A percentile compares a stretch with the other conserved stretches of the same genome.
phyloP scores from a whole-genome alignment of 1,140 invertebrate genomes.

The Danaus melanippus region DNA sequence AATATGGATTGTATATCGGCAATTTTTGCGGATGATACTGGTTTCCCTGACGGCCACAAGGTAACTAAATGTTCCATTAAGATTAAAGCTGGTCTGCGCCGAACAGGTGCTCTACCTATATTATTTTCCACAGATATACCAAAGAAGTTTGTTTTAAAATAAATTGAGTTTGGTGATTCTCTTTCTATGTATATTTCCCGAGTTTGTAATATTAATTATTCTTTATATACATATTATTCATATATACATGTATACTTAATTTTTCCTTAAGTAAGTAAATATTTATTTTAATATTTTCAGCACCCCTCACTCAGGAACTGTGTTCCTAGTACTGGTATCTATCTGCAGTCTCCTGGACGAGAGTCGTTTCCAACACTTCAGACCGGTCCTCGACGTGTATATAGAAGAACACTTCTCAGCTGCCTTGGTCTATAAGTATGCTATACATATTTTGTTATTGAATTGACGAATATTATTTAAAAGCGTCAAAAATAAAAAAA shows the following conservation, averaged over 20 bases:
- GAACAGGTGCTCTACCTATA: slow-evolving; percentile 13
- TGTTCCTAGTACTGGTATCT: slow-evolving; percentile 84
- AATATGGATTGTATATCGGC: slow-evolving; percentile 13
- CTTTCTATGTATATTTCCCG: slow-evolving; percentile 4
- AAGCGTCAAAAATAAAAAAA: neutral
- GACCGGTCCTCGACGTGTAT: slow-evolving; percentile 95
- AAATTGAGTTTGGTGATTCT: slow-evolving; percentile 15
- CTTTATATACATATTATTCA: neutral
- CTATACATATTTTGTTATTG: slow-evolving; percentile 8
- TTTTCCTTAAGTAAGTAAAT: neutral
- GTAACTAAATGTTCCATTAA: no score
- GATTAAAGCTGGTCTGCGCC: no score
- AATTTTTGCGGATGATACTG: slow-evolving; percentile 15
- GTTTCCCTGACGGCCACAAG: no score
- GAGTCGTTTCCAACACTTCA: slow-evolving; percentile 95
- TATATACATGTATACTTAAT: neutral
- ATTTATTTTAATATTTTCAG: slow-evolving; percentile 39
- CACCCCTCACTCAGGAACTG: slow-evolving; percentile 76
- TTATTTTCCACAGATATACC: slow-evolving; percentile 8
- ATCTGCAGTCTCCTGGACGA: slow-evolving; percentile 94
- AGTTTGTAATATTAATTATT: neutral
- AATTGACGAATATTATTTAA: no score
- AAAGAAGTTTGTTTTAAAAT: slow-evolving; percentile 11
- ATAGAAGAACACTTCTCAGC: slow-evolving; percentile 96
- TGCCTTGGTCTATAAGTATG: slow-evolving; percentile 93